Evolutionary conservation across 2,888 invertebrate species (phyloP).

Genomic region (Cryptocephalus moraei): DNA sequence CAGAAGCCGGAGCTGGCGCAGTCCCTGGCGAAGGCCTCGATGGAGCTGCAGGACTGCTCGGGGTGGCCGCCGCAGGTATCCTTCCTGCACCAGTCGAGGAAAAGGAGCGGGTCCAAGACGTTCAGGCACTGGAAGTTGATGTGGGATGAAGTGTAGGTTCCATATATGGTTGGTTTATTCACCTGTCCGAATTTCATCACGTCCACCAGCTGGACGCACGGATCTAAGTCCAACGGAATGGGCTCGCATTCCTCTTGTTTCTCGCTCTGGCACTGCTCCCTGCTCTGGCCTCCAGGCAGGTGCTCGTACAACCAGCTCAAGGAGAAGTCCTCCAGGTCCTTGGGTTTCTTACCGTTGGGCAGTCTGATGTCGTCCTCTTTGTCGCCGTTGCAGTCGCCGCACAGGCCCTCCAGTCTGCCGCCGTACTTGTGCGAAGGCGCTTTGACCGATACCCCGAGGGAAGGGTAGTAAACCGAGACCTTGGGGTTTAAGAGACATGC

Average conservation of each 20-base stretch:
- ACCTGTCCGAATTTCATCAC: slow-evolving; percentile 45
- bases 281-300: slow-evolving; percentile 36
- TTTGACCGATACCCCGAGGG: slow-evolving; percentile 43
- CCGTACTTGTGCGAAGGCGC: slow-evolving; percentile 66
- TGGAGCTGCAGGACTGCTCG: slow-evolving; percentile 50
- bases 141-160: no score
- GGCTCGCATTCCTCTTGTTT: slow-evolving; percentile 34
- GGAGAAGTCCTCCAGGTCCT: slow-evolving; percentile 44
- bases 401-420: slow-evolving; percentile 66
- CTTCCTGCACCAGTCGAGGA: slow-evolving; percentile 58
- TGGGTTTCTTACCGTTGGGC: slow-evolving; percentile 43
- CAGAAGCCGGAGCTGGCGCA: slow-evolving; percentile 65
- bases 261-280: slow-evolving; percentile 32
- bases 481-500: slow-evolving; percentile 12
- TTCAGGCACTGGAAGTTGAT: slow-evolving; percentile 53
- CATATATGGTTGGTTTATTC: slow-evolving; percentile 1
- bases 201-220: slow-evolving; percentile 55
- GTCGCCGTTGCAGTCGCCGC: slow-evolving; percentile 63
- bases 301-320: slow-evolving; percentile 44
- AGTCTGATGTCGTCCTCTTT: slow-evolving; percentile 46
- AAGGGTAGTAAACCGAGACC: slow-evolving; percentile 38
- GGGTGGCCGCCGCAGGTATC: slow-evolving; percentile 50
- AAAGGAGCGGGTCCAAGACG: slow-evolving; percentile 58
- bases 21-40: slow-evolving; percentile 64
- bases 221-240: slow-evolving; percentile 52